Base-by-base conservation (phyloP, 2,888 invertebrate genomes). In the Rhopalosiphum nymphaeae region DNA sequence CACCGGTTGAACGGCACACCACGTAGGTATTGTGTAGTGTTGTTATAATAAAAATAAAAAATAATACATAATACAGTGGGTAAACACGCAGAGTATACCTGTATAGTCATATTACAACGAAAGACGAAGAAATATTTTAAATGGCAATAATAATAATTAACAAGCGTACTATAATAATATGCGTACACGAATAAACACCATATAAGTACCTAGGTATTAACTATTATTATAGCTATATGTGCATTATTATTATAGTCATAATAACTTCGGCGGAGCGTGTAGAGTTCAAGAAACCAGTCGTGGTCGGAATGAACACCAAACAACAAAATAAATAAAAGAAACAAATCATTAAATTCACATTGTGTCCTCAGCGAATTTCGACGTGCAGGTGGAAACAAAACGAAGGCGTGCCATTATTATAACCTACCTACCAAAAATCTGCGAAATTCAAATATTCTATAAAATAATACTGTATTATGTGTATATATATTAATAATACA, bases 81-180 rank as follows among this genome's bases (percentile, higher is more conserved):
- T 26, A 46, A 9, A 86, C 36, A 86, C 21, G n/a, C 2, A 9
- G 21, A 86, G 7, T 21, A n/a, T 53, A 56, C 21, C 29, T 91
- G 53, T 11, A 36, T n/a, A n/a, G 21, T 36, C 78, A n/a, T 88
- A 88, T 16, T 87, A 53, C 49, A 10, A 44, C 25, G 44, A 44
- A 46, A 89, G 49, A 49, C 49, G 29, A 7, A 57, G 42, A 46
- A 16, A 89, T 93, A 89, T 89, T 93, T 13, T 57, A 89, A 89
- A 84, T 89, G 78, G 84, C 89, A 57, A 84, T 93, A 49, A 91
- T 87, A 92, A 92, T 78, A 91, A 91, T 91, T 67, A 92, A 92
- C 61, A n/a, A 61, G 29, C 44, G n/a, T 57, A 53, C 46, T 67
- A 78, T 13, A 42, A 29, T 53, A 16, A 25, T 42, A 56, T 56